Base-by-base conservation (phyloP, 2,113 vertebrate species). In the Symphodus melops region DNA sequence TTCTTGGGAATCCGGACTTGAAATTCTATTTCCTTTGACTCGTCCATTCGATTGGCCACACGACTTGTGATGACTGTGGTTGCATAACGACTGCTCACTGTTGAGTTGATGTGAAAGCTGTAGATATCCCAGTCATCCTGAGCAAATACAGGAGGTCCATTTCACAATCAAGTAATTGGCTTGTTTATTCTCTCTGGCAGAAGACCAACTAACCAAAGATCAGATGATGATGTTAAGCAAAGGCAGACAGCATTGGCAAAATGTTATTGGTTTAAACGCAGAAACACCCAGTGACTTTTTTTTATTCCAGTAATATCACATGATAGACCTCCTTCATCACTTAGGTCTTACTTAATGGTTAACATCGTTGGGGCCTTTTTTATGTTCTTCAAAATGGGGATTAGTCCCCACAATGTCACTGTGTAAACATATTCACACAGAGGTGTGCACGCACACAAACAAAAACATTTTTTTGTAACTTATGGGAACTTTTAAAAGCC, bases 1-100 rank as follows among this genome's bases (percentile, higher is more conserved):
- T 96, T 96, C 83, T 97, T 99, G 53, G 98, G 97, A 55, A 99
- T 96, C 10, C 92, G 95, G 81, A 99, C 95, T 1, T 97, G 91
- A 23, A 99, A 99, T 77, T 94, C 51, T 19, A 96, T 92, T 91
- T 98, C 96, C 81, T 90, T 95, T 53, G 96, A 91, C 5, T 83
- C 48, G 0, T 94, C 48, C 57, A 94, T 94, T 1, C 84, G 93
- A 86, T 99, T 99, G 59, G 92, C 92, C 82, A 97, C 95, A 36
- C 91, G 95, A 51, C 98, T 99, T 71, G 94, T 97, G 89, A 99
- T 95, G 88, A 96, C 85, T 4, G 94, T 98, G 86, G 91, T 95
- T 49, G 98, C 96, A 51, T 98, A 99, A 55, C 97, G 95, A 51
- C 96, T 95, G 52, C 89, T 96, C 57, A 99, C 87, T 73, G 94